phyloP scores from a whole-genome alignment of 2,113 vertebrate genomes.

The Progne subis region DNA sequence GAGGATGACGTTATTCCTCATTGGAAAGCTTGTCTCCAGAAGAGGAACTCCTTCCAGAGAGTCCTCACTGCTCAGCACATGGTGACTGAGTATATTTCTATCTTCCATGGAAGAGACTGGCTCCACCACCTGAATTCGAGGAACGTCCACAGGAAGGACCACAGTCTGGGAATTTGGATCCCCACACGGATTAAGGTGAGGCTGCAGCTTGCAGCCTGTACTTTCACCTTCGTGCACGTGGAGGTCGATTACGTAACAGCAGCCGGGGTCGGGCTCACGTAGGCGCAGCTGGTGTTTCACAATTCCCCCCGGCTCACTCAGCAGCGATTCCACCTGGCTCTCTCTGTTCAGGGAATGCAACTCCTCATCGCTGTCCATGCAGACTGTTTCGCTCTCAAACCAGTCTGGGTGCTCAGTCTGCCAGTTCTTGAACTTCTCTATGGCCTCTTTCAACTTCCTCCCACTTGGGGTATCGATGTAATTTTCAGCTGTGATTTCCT shows the following conservation, averaged over 20 bases:
- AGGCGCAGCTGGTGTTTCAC: conserved; percentile 67
- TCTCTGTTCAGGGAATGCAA: conserved; percentile 49
- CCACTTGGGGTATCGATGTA: conserved; percentile 80
- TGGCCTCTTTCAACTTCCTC: conserved; percentile 77
- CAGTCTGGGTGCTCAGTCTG: conserved; percentile 84
- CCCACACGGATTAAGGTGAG: neutral
- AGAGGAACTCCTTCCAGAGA: conserved; percentile 60
- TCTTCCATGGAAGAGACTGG: neutral
- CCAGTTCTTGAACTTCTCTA: conserved; percentile 80
- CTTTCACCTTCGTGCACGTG: neutral
- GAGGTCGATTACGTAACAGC: conserved; percentile 24
- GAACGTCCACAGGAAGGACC: neutral
- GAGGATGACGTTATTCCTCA: conserved; percentile 47
- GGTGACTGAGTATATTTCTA: neutral
- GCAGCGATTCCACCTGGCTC: conserved; percentile 11
- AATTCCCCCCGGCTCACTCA: conserved; percentile 19
- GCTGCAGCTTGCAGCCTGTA: conserved; percentile 5
- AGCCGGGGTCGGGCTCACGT: conserved; percentile 32
- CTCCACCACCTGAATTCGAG: conserved; percentile 8
- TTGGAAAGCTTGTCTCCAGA: neutral
- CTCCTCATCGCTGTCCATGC: conserved; percentile 60
- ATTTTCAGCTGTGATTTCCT: conserved; percentile 79
- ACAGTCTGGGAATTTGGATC: neutral
- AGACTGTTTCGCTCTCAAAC: conserved; percentile 84
- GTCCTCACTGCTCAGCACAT: conserved; percentile 16